Evolutionary conservation across 2,888 invertebrate species (phyloP).

Genomic region (Stenolophus ochropezus): DNA sequence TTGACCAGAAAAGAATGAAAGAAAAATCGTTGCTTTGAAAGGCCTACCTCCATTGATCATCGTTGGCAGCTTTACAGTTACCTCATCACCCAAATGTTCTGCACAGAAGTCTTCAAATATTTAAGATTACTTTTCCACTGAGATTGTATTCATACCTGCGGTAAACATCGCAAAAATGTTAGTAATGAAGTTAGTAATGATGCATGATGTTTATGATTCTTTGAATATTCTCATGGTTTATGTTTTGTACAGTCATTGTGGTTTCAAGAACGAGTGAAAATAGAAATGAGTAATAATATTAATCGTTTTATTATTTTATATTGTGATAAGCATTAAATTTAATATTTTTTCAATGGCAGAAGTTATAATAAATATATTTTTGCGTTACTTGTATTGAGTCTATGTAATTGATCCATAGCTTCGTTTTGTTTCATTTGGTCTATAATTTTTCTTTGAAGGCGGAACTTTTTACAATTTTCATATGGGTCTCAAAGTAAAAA

Average conservation of each 20-base stretch:
- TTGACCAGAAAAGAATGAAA: slow-evolving; percentile 8
- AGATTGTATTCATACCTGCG: background rate
- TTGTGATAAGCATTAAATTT: background rate
- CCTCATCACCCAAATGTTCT: background rate
- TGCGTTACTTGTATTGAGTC: too few relatives aligned
- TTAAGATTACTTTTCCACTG: background rate
- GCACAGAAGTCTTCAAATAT: background rate
- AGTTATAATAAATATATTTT: too few relatives aligned
- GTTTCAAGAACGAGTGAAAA: slow-evolving; percentile 30
- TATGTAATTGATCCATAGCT: too few relatives aligned
- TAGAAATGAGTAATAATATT: slow-evolving; percentile 39
- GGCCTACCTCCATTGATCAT: slow-evolving; percentile 33
- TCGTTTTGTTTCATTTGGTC: too few relatives aligned
- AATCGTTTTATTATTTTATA: background rate
- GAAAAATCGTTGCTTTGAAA: slow-evolving; percentile 22
- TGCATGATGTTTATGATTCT: background rate
- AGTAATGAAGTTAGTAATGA: background rate
- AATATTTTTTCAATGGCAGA: too few relatives aligned
- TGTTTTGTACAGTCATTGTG: background rate
- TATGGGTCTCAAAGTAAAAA: too few relatives aligned
- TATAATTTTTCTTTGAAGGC: too few relatives aligned
- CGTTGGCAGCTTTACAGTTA: slow-evolving; percentile 17
- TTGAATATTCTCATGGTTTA: slow-evolving; percentile 20
- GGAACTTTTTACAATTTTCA: too few relatives aligned
- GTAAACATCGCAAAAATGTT: background rate